A percentile compares a stretch with the other conserved stretches of the same genome.
These are phyloP conservation scores for Numenius arquata DNA, from an alignment of 2,113 vertebrate genomes.

Conservation along the genomic window DNA sequence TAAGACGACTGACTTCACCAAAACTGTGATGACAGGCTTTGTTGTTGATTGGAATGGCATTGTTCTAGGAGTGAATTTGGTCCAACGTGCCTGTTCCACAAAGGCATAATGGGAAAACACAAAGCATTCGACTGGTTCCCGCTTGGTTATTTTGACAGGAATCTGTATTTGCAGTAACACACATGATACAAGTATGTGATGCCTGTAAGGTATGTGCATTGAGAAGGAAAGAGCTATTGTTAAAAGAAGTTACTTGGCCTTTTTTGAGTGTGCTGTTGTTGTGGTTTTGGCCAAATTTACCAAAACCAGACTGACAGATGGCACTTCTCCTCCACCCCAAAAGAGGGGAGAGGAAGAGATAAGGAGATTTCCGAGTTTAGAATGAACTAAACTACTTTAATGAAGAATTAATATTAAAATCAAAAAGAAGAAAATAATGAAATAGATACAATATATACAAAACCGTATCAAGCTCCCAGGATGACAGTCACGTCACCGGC, in stretches of 20 bases:
- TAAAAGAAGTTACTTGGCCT: background rate
- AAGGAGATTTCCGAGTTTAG: too few species aligned
- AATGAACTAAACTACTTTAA: too few species aligned
- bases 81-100: background rate
- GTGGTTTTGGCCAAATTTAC: too few species aligned
- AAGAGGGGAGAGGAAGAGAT: too few species aligned
- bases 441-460: too few species aligned
- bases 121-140: background rate
- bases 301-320: too few species aligned
- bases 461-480: too few species aligned
- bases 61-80: background rate
- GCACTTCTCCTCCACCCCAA: too few species aligned
- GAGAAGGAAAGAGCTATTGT: background rate
- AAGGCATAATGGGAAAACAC: background rate
- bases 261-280: background rate
- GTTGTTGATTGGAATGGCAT: background rate
- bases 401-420: too few species aligned
- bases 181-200: too few species aligned
- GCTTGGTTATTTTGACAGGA: background rate
- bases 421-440: too few species aligned
- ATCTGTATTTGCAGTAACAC: background rate
- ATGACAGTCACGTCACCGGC: too few species aligned
- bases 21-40: background rate
- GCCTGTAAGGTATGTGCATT: fast-evolving
- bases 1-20: background rate